These are phyloP conservation scores for Mesorhabditis belari DNA, from an alignment of 2,888 invertebrate genomes.

Conservation along the genomic window DNA sequence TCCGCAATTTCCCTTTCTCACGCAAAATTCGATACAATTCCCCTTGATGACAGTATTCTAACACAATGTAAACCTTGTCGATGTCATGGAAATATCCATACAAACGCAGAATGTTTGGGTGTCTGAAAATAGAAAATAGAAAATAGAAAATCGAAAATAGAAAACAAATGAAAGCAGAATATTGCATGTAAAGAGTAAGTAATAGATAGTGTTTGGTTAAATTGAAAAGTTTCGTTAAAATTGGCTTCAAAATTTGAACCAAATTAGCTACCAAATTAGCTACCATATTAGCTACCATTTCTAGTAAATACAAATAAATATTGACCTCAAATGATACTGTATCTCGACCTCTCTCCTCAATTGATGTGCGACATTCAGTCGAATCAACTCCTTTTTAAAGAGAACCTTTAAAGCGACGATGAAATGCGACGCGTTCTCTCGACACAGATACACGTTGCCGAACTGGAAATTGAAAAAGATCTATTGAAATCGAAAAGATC, in stretches of 20 bases:
- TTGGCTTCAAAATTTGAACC: no score
- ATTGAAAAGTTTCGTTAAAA: no score
- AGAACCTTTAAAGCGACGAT: conserved; percentile 60
- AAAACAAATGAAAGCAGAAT: no score
- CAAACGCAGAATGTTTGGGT: conserved; percentile 84
- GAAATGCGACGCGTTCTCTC: conserved; percentile 79
- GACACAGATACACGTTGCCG: conserved; percentile 88
- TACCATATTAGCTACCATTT: no score
- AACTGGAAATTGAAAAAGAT: no score
- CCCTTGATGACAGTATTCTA: conserved; percentile 77
- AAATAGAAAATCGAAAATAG: no score
- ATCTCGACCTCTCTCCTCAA: conserved; percentile 59
- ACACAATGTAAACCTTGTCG: conserved; percentile 80
- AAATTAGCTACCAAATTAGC: no score
- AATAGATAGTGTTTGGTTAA: no score
- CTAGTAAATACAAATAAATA: no score
- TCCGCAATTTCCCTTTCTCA: conserved; percentile 25
- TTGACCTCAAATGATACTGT: conserved; percentile 57
- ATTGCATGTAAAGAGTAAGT: no score
- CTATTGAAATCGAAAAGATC: no score
- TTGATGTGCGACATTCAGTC: conserved; percentile 57
- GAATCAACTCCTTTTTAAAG: conserved; percentile 57
- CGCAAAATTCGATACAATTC: conserved; percentile 71
- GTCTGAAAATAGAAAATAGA: no score
- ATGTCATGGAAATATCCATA: conserved; percentile 94